These are phyloP conservation scores for Drosophila albomicans DNA, from an alignment of 1,140 invertebrate genomes.

Conservation along the genomic window DNA sequence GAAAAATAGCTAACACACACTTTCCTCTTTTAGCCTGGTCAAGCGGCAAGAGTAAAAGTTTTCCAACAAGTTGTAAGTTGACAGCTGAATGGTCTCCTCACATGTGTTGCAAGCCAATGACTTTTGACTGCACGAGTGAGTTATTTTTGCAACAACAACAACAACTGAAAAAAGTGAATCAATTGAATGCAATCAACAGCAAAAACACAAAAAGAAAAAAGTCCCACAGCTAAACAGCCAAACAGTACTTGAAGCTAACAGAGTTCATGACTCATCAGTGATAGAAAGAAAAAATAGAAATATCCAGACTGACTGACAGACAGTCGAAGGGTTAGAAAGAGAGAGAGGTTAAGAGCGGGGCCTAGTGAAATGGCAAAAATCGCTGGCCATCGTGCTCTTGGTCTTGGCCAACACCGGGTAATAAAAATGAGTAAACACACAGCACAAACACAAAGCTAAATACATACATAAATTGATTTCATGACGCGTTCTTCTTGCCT, in stretches of 20 bases:
- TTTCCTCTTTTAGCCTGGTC: constrained; percentile 29
- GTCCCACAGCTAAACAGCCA: background rate
- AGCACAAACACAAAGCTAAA: constrained; percentile 49
- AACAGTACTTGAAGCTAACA: constrained; percentile 13
- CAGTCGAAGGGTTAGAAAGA: background rate
- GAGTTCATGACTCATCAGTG: constrained; percentile 45
- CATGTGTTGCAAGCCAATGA: constrained; percentile 11
- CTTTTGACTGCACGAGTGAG: constrained; percentile 3
- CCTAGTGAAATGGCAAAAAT: constrained; percentile 51
- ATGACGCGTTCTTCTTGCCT: constrained; percentile 50
- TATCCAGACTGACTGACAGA: constrained; percentile 4
- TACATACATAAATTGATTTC: constrained; percentile 75
- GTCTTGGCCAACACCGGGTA: constrained; percentile 23
- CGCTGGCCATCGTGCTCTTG: constrained; percentile 12
- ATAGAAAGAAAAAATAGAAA: constrained; percentile 27
- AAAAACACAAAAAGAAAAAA: constrained; percentile 7
- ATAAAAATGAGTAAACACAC: constrained; percentile 36
- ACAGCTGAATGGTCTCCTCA: constrained; percentile 3
- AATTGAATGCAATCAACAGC: constrained; percentile 13
- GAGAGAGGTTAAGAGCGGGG: background rate
- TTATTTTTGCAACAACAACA: constrained; percentile 19
- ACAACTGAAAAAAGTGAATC: background rate
- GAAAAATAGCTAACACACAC: background rate
- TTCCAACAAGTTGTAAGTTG: constrained; percentile 16
- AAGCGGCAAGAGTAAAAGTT: constrained; percentile 43